phyloP scores from a whole-genome alignment of 2,113 vertebrate species.

The Urocolius indicus region DNA sequence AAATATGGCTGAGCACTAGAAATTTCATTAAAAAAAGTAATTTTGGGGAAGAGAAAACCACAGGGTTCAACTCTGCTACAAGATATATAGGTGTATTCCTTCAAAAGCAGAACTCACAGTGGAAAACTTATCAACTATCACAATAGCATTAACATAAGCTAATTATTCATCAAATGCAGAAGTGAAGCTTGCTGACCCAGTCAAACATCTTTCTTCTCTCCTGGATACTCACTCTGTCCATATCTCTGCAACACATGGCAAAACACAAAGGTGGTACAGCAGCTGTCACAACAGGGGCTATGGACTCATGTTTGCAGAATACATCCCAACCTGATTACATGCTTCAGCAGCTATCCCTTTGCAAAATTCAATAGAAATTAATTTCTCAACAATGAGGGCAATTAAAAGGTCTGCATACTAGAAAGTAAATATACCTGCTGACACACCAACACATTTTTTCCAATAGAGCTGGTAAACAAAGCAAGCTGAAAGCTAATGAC shows the following conservation, averaged over 20 bases:
- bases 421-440: not conserved
- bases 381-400: conserved; percentile 65
- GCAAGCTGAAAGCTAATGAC: not conserved
- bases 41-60: not conserved
- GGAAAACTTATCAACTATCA: not conserved
- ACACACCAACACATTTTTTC: not conserved
- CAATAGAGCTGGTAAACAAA: not conserved
- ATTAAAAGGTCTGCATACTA: conserved; percentile 61
- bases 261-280: not conserved
- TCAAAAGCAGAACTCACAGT: not conserved
- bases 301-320: not conserved
- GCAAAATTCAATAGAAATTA: conserved; percentile 57
- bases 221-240: not conserved
- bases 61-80: not conserved
- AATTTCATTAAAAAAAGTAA: not conserved
- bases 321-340: conserved; percentile 56
- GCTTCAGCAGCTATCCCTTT: conserved; percentile 49
- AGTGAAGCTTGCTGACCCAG: conserved; percentile 29
- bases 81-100: not conserved
- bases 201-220: not conserved
- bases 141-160: not conserved
- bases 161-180: not conserved
- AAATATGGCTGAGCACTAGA: not conserved
- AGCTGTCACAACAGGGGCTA: not conserved
- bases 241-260: not conserved